Evolutionary conservation across 2,113 vertebrate species (phyloP).

Genomic region (Machaerirhynchus nigripectus): DNA sequence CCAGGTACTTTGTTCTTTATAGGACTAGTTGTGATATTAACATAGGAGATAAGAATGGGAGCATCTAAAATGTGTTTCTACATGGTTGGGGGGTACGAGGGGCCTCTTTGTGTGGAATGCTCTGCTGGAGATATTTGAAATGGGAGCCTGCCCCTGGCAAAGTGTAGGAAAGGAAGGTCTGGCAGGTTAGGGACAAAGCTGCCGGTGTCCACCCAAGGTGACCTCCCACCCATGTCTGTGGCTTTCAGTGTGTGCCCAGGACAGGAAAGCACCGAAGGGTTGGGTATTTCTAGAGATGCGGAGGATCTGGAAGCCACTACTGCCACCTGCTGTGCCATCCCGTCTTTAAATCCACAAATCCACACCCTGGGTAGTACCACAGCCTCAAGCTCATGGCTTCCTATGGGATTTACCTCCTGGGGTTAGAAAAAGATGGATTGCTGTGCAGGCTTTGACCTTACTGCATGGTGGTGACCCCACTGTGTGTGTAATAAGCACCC

Average conservation of each 20-base stretch:
- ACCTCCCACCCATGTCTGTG: not conserved
- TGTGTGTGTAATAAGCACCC: not conserved
- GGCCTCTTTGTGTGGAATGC: not conserved
- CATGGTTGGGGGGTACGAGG: not conserved
- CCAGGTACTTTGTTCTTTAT: not conserved
- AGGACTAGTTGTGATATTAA: not conserved
- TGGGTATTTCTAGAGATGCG: not conserved
- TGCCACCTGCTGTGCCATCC: not conserved
- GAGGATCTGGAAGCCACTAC: not conserved
- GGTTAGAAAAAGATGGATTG: not conserved
- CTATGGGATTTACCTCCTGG: not conserved
- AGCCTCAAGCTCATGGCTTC: not conserved
- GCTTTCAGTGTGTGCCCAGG: not conserved
- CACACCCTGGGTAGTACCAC: no score
- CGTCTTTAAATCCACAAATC: not conserved
- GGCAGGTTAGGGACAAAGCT: accelerated
- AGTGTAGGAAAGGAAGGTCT: not conserved
- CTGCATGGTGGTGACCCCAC: not conserved
- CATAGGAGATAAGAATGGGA: not conserved
- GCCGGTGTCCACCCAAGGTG: not conserved
- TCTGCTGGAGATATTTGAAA: not conserved
- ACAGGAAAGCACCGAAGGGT: accelerated
- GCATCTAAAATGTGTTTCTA: not conserved
- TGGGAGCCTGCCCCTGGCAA: not conserved
- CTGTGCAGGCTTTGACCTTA: not conserved